Conservation (phyloP, 2,797 vertebrate species). For the Neopelma chrysocephalum region DNA sequence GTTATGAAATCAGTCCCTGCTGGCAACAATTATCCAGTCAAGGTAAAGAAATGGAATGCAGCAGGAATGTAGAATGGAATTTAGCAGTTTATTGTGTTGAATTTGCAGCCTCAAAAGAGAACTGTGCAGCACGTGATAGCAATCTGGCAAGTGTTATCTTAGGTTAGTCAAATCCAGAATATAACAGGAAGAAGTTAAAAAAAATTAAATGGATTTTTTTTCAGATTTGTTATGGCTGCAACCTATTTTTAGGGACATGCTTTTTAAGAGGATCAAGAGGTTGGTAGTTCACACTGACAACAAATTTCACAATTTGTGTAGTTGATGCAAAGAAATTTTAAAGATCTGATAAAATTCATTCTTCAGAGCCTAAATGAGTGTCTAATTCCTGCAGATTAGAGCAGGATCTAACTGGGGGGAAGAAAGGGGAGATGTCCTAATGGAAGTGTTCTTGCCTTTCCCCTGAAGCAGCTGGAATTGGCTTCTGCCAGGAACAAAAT, state of each 20-base stretch:
- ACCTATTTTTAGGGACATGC: not conserved
- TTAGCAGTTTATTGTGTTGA: not conserved
- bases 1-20: slow-evolving; percentile 23
- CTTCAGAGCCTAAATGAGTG: not conserved
- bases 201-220: not conserved
- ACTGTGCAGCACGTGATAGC: not conserved
- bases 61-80: not conserved
- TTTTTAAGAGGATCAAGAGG: not conserved
- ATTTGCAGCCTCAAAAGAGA: not conserved
- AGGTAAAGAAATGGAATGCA: slow-evolving; percentile 59
- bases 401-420: not conserved
- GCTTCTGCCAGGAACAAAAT: not conserved
- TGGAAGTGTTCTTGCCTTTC: not conserved
- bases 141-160: not conserved
- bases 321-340: not conserved
- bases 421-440: not conserved
- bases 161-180: not conserved
- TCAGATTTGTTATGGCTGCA: not conserved
- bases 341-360: not conserved
- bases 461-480: slow-evolving; percentile 6
- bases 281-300: not conserved
- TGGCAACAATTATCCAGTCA: slow-evolving; percentile 29
- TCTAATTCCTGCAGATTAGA: not conserved
- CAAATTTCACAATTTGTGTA: not conserved
- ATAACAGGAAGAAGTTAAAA: not conserved